These are phyloP conservation scores for Oligia fasciuncula DNA, from an alignment of 2,888 invertebrate genomes.

Conservation along the genomic window DNA sequence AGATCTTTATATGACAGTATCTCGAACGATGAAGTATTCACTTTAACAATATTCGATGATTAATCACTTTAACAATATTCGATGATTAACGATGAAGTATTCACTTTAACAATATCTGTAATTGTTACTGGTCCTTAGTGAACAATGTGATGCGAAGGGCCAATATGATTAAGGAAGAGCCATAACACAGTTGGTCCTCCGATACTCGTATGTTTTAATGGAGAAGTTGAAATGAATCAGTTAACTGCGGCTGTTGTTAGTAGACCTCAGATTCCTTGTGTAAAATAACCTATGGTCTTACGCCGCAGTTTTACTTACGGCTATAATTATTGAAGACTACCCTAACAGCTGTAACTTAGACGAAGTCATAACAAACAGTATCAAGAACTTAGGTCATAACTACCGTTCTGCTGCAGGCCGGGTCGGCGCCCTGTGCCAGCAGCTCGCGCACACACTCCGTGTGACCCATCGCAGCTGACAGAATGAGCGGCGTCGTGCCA, in stretches of 20 bases:
- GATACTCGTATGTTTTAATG: neutral
- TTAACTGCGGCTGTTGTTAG: neutral
- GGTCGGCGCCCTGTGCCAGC: slow-evolving; percentile 97
- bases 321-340: neutral
- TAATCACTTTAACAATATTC: neutral
- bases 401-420: slow-evolving; percentile 94
- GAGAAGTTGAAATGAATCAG: neutral
- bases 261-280: neutral
- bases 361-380: neutral
- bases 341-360: neutral
- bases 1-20: no score
- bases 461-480: slow-evolving; percentile 97
- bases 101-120: neutral
- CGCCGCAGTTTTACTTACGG: neutral
- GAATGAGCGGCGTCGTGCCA: slow-evolving; percentile 97
- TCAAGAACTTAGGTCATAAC: slow-evolving; percentile 12
- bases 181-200: no score
- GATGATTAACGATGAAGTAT: no score
- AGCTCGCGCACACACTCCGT: slow-evolving; percentile 96
- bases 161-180: neutral
- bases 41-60: neutral
- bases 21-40: no score
- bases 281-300: neutral
- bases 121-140: neutral
- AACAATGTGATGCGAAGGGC: neutral